Evolutionary conservation across 2,113 vertebrate species (phyloP).

Genomic region (Danionella cerebrum): DNA sequence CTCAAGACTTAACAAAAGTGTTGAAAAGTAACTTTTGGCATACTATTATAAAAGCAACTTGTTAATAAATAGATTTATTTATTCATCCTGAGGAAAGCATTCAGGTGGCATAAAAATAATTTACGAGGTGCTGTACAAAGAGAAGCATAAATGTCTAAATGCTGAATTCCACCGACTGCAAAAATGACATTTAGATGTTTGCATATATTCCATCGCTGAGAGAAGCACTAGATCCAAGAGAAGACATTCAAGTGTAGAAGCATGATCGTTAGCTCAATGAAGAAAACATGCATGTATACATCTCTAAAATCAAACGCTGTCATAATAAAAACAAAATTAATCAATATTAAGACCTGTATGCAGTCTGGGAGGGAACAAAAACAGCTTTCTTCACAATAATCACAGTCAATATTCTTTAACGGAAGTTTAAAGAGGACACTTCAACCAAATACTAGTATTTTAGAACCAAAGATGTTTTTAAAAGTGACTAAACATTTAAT

Average conservation of each 20-base stretch:
- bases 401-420: background rate
- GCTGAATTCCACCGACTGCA: background rate
- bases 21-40: no score
- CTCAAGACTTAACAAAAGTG: no score
- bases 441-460: background rate
- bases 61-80: background rate
- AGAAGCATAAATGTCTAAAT: background rate
- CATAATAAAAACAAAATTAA: background rate
- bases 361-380: background rate
- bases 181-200: background rate
- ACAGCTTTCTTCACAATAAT: background rate
- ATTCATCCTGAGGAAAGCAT: background rate
- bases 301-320: background rate
- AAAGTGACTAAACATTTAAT: no score
- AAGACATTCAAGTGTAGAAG: background rate
- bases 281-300: background rate
- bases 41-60: background rate
- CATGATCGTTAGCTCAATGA: background rate
- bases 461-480: no score
- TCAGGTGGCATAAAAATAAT: background rate
- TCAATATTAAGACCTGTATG: background rate
- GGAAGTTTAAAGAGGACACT: background rate
- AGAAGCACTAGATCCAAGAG: background rate
- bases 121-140: background rate
- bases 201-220: background rate